A percentile compares a stretch with the other conserved stretches of the same genome.
These are phyloP conservation scores for Trochalopteron elliotii DNA, from an alignment of 2,113 vertebrate genomes.

Conservation along the genomic window DNA sequence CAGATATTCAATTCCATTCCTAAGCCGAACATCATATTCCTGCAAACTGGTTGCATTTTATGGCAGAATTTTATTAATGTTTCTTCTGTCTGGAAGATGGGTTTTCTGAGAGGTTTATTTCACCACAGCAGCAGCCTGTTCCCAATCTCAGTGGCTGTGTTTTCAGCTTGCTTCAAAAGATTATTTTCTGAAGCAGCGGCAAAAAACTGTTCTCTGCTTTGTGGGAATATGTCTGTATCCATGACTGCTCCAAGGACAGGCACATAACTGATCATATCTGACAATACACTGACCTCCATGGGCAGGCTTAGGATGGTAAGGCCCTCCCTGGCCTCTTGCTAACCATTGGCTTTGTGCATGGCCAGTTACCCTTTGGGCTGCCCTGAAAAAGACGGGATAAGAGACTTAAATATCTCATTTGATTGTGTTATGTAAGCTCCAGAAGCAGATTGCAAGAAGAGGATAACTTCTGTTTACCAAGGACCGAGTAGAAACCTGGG, in stretches of 20 bases:
- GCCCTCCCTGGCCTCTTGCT: not conserved
- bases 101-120: not conserved
- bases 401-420: not conserved
- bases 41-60: not conserved
- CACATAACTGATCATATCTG: not conserved
- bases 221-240: not conserved
- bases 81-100: not conserved
- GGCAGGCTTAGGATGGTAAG: not conserved
- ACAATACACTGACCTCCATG: no score
- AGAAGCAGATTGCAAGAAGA: not conserved
- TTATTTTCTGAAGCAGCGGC: not conserved
- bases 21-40: not conserved
- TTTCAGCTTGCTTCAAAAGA: not conserved
- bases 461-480: not conserved
- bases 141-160: not conserved
- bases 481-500: not conserved
- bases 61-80: not conserved
- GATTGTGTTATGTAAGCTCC: not conserved
- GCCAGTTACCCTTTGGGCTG: not conserved
- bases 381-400: not conserved
- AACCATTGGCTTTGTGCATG: not conserved
- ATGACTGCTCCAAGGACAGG: not conserved
- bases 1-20: not conserved
- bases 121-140: not conserved
- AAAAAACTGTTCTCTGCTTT: not conserved